A percentile compares a stretch with the other conserved stretches of the same genome.
Evolutionary conservation across 2,113 vertebrate genomes (phyloP).

Genomic region (Tragelaphus scriptus): DNA sequence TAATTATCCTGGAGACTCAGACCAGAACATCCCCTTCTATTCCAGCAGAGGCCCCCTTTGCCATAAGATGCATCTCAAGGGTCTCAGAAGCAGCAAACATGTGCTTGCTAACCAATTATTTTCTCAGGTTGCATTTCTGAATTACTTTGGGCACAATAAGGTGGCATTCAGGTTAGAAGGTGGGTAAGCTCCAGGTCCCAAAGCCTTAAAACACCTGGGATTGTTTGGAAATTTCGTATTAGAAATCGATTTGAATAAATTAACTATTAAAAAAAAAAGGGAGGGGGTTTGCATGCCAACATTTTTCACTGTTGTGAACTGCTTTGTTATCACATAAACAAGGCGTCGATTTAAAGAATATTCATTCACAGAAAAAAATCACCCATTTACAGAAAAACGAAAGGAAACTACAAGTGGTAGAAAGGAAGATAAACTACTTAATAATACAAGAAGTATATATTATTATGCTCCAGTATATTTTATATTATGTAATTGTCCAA

Average conservation of each 20-base stretch:
- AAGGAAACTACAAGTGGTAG: background rate
- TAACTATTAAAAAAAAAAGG: background rate
- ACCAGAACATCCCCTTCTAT: constrained; percentile 72
- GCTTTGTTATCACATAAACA: background rate
- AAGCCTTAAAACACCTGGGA: background rate
- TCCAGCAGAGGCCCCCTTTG: constrained; percentile 70
- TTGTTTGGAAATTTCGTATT: background rate
- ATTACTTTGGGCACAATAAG: background rate
- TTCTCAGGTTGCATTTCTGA: background rate
- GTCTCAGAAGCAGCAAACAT: constrained; percentile 22
- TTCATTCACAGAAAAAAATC: background rate
- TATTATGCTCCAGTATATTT: background rate
- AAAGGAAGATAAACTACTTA: background rate
- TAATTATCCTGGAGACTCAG: constrained; percentile 73
- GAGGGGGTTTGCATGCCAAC: background rate
- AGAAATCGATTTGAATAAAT: background rate
- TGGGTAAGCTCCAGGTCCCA: background rate
- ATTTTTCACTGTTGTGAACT: background rate
- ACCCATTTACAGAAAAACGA: background rate
- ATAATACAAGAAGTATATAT: background rate
- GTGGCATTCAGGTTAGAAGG: background rate
- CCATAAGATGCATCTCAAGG: constrained; percentile 45
- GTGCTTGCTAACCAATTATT: background rate
- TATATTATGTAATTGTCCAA: background rate
- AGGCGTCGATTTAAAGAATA: background rate